These are phyloP conservation scores for Pocillopora verrucosa DNA, from an alignment of 64 coral and sea anemone genomes.

Conservation along the genomic window DNA sequence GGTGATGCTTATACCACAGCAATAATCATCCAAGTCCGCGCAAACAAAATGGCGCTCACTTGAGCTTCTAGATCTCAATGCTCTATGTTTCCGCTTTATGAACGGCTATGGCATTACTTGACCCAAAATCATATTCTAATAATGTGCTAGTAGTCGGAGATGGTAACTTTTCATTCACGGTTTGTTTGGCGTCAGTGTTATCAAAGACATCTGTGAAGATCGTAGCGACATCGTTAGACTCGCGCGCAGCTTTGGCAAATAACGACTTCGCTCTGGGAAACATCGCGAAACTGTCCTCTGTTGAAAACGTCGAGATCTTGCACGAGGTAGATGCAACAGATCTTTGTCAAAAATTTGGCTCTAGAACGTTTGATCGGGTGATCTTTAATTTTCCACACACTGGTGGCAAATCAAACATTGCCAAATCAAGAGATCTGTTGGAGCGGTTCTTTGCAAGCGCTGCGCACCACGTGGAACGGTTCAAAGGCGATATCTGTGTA, in stretches of 20 bases:
- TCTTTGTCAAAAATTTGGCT: conserved; percentile 53
- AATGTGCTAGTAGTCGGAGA: conserved; percentile 85
- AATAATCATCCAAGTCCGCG: background rate
- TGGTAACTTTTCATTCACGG: conserved; percentile 96
- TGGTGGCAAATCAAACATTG: conserved; percentile 95
- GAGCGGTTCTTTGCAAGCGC: conserved; percentile 86
- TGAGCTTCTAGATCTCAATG: background rate
- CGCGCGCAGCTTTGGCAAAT: conserved; percentile 31
- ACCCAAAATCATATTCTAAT: conserved; percentile 44
- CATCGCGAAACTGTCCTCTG: conserved; percentile 44
- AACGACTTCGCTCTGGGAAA: conserved; percentile 80
- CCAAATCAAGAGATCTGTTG: conserved; percentile 79
- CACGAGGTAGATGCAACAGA: conserved; percentile 88
- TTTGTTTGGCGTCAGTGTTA: conserved; percentile 61
- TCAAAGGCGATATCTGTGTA: conserved; percentile 78
- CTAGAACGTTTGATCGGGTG: conserved; percentile 67
- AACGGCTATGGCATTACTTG: conserved; percentile 62
- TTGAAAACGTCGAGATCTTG: conserved; percentile 58
- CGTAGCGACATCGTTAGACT: conserved; percentile 83
- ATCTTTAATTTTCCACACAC: conserved; percentile 97
- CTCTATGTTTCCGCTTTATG: background rate
- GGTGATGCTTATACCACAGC: background rate
- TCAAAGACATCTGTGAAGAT: conserved; percentile 42
- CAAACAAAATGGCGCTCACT: background rate
- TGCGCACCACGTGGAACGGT: conserved; percentile 34